Evolutionary conservation across 2,113 vertebrate genomes (phyloP).

Genomic region (Zosterops lateralis): DNA sequence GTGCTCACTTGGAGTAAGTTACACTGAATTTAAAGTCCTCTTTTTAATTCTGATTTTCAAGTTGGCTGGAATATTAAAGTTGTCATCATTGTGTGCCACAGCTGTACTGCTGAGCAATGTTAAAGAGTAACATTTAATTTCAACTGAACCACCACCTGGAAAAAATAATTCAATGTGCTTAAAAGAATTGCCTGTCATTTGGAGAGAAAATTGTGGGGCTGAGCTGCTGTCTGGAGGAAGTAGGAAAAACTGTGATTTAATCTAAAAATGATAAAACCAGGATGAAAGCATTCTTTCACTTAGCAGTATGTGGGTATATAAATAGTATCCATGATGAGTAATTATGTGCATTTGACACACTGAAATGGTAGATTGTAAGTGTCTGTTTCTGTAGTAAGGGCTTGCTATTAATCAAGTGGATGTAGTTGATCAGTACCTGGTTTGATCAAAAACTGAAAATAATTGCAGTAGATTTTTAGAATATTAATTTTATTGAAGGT

Average conservation of each 20-base stretch:
- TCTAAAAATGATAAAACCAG: constrained; percentile 46
- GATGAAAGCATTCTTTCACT: constrained; percentile 57
- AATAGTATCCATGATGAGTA: constrained; percentile 4
- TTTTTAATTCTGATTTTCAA: not conserved
- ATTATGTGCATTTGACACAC: constrained; percentile 1
- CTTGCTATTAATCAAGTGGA: constrained; percentile 4
- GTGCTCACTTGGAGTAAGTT: not conserved
- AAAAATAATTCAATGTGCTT: constrained; percentile 41
- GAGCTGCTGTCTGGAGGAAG: constrained; percentile 44
- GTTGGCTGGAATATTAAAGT: not conserved
- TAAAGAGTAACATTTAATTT: constrained; percentile 29
- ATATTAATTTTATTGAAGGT: not conserved
- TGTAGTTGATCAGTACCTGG: not conserved
- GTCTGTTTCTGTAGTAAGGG: not conserved
- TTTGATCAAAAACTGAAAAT: not conserved
- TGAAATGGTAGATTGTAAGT: constrained; percentile 17
- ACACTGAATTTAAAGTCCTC: not conserved
- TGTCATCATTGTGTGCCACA: not conserved
- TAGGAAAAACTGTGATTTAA: constrained; percentile 44
- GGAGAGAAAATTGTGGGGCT: constrained; percentile 51
- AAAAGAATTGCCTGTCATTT: constrained; percentile 51
- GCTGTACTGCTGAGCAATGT: not conserved
- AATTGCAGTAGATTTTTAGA: not conserved
- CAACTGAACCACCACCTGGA: constrained; percentile 51
- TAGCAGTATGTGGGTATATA: constrained; percentile 18